phyloP scores from a whole-genome alignment of 2,797 vertebrate species.

The Pangasius sanitwongsei region DNA sequence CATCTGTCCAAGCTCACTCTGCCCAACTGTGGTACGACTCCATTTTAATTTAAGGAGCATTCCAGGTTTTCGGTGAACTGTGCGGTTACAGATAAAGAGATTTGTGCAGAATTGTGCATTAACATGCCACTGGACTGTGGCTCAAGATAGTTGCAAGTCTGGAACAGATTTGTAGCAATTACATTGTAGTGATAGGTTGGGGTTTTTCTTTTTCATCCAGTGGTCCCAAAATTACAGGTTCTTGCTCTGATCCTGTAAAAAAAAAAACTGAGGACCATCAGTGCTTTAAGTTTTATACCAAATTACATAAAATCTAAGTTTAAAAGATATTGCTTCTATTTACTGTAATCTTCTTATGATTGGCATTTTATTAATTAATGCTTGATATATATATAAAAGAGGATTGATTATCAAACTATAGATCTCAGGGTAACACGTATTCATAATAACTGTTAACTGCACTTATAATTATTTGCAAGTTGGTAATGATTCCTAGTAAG shows the following conservation, averaged over 20 bases:
- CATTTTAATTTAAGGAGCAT: not conserved
- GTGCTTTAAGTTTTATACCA: not conserved
- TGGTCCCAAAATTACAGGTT: not conserved
- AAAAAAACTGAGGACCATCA: not conserved
- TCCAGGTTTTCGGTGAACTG: not conserved
- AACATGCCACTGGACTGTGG: not conserved
- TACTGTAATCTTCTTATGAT: not conserved
- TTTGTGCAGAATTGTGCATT: constrained; percentile 2
- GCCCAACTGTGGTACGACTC: constrained; percentile 86
- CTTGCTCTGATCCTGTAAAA: not conserved
- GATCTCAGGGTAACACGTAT: too few relatives aligned
- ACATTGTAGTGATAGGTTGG: not conserved
- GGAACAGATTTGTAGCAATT: constrained; percentile 7
- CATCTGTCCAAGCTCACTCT: constrained; percentile 81
- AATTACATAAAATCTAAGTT: not conserved
- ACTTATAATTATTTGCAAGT: not conserved
- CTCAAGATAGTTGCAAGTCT: not conserved
- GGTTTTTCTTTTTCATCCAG: not conserved
- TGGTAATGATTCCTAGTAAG: not conserved
- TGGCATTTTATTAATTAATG: not conserved
- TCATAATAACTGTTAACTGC: not conserved
- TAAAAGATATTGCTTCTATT: not conserved
- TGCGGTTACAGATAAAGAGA: not conserved
- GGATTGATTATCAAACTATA: too few relatives aligned
- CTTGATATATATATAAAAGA: too few relatives aligned